These are phyloP conservation scores for Delia radicum DNA, from an alignment of 1,140 invertebrate genomes.

Conservation along the genomic window DNA sequence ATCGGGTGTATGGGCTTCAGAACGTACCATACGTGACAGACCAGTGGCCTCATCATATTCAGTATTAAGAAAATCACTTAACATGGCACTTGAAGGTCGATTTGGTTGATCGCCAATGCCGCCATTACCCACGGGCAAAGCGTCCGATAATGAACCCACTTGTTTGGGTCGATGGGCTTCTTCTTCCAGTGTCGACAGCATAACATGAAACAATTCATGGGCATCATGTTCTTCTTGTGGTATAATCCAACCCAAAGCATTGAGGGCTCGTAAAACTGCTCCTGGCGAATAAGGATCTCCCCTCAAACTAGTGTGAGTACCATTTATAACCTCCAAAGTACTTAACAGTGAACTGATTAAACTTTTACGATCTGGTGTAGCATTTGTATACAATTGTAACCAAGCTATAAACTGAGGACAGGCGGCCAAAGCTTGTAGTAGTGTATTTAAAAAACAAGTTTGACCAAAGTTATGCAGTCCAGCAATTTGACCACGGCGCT, in stretches of 20 bases:
- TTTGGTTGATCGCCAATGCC: slow-evolving; percentile 42
- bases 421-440: slow-evolving; percentile 76
- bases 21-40: slow-evolving; percentile 47
- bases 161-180: slow-evolving; percentile 64
- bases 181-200: slow-evolving; percentile 83
- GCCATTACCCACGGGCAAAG: slow-evolving; percentile 54
- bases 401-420: slow-evolving; percentile 79
- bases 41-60: slow-evolving; percentile 52
- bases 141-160: slow-evolving; percentile 70
- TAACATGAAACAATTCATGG: slow-evolving; percentile 85
- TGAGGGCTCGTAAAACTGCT: slow-evolving; percentile 74
- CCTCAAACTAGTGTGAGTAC: slow-evolving; percentile 68
- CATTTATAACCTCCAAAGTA: slow-evolving; percentile 75
- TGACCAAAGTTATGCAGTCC: slow-evolving; percentile 83
- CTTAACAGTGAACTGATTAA: slow-evolving; percentile 66
- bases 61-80: slow-evolving; percentile 51
- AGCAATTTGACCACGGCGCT: slow-evolving; percentile 69
- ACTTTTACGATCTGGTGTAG: slow-evolving; percentile 60
- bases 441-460: slow-evolving; percentile 84
- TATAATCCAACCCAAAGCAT: slow-evolving; percentile 79
- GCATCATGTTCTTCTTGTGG: slow-evolving; percentile 89
- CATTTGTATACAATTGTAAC: slow-evolving; percentile 65
- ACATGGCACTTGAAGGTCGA: slow-evolving; percentile 52
- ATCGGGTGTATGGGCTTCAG: slow-evolving; percentile 53
- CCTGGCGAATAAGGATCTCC: slow-evolving; percentile 69